Base-by-base conservation (phyloP, 2,113 vertebrate genomes). In the Syngnathus scovelli region DNA sequence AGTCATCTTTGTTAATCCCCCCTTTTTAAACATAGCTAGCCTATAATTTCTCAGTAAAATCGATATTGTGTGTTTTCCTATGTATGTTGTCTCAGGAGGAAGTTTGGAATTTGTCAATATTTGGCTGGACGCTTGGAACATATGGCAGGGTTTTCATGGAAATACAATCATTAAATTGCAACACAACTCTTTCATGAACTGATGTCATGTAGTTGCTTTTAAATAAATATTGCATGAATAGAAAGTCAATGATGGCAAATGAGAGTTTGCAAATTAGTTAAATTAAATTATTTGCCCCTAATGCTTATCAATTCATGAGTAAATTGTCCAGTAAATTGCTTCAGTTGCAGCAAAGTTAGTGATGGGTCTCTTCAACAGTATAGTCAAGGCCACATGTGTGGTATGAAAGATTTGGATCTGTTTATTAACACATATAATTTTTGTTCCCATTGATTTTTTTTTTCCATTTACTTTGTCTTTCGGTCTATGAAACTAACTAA, bases 91-190 rank as follows among this genome's bases (percentile, higher is more conserved):
- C 56, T 38, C 52, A 67, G 33, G 19, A 41, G 27, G 23, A 51
- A 56, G 19, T 13, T 11, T 61, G 61, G 37, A 44, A 61, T 78
- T 36, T 72, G 83, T 83, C 78, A 86, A 85, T 79, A 78, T 90
- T 86, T 88, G 77, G 64, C 72, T 71, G 54, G 54, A 66, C 78
- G 60, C 27, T 54, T 56, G 64, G 70, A 70, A 65, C 69, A 44
- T 68, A 49, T 61, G 67, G 74, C 23, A 60, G 19, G 58, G 72
- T 66, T 55, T 69, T 70, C 33, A 37, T 37, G 56, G 65, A 80
- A 60, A 66, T 69, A 44, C 68, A 74, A 12, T 61, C n/a, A 62
- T 61, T 39, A 61, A n/a, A 38, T 39, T 61, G 37, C 59, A 38
- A 41, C 59, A 38, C 43, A 1, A 21, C 54, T 60, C 13, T 6